Evolutionary conservation across 2,113 vertebrate species (phyloP).

Genomic region (Synchiropus splendidus): DNA sequence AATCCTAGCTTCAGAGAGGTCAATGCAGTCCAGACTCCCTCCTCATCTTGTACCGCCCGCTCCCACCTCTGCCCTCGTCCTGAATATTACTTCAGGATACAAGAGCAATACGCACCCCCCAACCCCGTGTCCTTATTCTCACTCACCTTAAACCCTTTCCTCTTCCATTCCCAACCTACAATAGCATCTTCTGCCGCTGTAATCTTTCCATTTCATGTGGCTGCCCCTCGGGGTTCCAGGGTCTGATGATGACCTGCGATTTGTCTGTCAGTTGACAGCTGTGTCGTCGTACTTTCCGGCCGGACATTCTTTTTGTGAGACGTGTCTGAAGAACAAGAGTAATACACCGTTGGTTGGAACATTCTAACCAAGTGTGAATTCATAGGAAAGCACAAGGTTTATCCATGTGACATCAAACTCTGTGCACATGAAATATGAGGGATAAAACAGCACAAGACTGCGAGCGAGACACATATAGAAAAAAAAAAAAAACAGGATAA

Average conservation of each 20-base stretch:
- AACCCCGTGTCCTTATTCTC: conserved; percentile 21
- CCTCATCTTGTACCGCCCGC: conserved; percentile 23
- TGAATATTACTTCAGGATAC: conserved; percentile 67
- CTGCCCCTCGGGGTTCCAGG: conserved; percentile 70
- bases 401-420: too few species aligned
- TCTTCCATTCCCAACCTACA: conserved; percentile 63
- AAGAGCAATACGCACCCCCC: conserved; percentile 18
- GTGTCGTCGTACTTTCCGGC: conserved; percentile 46
- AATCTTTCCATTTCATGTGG: conserved; percentile 72
- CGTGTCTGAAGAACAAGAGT: too few species aligned
- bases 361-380: too few species aligned
- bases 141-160: conserved; percentile 32
- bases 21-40: conserved; percentile 74
- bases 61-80: conserved; percentile 40
- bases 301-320: conserved; percentile 4
- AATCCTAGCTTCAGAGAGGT: conserved; percentile 76
- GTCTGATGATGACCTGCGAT: conserved; percentile 65
- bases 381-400: too few species aligned
- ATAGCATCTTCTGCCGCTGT: conserved; percentile 50
- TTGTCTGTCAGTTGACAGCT: conserved; percentile 66
- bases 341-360: too few species aligned
- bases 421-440: too few species aligned
- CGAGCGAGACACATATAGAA: too few species aligned
- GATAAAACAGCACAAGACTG: too few species aligned
- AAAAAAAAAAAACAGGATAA: too few species aligned